Base-by-base conservation (phyloP, 2,888 invertebrate genomes). In the Ligdia adustata region DNA sequence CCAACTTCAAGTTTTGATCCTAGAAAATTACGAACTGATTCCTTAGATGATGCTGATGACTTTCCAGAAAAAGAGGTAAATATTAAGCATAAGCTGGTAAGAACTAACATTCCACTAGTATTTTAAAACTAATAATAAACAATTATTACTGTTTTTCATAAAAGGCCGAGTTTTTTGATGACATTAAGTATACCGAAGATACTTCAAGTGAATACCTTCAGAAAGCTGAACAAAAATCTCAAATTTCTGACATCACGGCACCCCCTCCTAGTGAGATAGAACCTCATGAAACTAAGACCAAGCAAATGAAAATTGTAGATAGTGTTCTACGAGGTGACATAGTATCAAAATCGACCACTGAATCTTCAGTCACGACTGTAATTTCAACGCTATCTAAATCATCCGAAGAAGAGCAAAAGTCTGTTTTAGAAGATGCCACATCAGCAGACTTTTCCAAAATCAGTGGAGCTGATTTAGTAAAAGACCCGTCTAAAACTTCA, bases 21-120 rank as follows among this genome's bases (percentile, higher is more conserved):
- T 0, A 79, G 75, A 37, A 91, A 90, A 72, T 66, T 90, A 14
- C 76, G 89, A 28, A 91, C 91, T 0, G 91, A 91, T 61, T 91
- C 91, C 1, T 74, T 91, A 2, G 91, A 91, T 55, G 91, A 91
- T 42, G 91, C 91, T 15, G 91, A 91, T 58, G 91, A 91, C 57
- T 90, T 91, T 41, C 90, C 90, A 4, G 91, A 91, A 65, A 91
- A 85, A 75, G 91, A 91, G 74, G 91, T 89, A 71, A 48, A 7
- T 20, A 4, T 20, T 31, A 2, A 6, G 4, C 6, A n/a, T n/a
- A n/a, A n/a, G n/a, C n/a, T n/a, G n/a, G n/a, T n/a, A n/a, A n/a
- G n/a, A n/a, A n/a, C n/a, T n/a, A n/a, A n/a, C n/a, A n/a, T n/a
- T n/a, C n/a, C n/a, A n/a, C n/a, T n/a, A n/a, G n/a, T 4, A 4